Evolutionary conservation across 2,113 vertebrate genomes (phyloP), one percentile per base, ranked within the genome.

Genomic region (Talpa occidentalis): DNA sequence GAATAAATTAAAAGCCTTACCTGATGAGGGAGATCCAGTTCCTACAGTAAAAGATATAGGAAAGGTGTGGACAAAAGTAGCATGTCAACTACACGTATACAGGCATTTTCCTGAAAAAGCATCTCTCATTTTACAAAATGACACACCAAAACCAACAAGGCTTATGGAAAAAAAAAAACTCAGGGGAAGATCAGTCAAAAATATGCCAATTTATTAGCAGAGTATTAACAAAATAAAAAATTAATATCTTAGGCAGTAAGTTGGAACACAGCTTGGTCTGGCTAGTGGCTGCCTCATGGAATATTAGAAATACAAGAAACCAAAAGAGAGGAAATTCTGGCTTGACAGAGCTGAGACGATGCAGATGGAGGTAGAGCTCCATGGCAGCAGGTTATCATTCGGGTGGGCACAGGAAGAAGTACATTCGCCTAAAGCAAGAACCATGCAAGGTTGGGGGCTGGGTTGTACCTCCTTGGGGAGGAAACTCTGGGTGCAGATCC

Each of bases 261-360:
- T 60, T 37, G 22, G 49, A 95, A 95, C n/a, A 69, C 49, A 66
- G 32, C 47, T 88, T 90, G 30, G 10, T 84, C 30, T 84, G 59
- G 76, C 40, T 80, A 78, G 52, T 92, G 26, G 37, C 40, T 62
- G 47, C 37, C 28, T 78, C 37, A 37, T 30, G 32, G 24, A 40
- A 89, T 89, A 91, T 49, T 83, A 94, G 91, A 93, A 90, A 83
- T 79, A 5, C 42, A 92, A 92, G 60, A 93, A 88, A 66, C n/a
- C 54, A 91, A 42, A 6, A 92, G 37, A 96, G 42, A 35, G 24
- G 42, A 93, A 95, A 94, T 66, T 92, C 49, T 74, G 52, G 21
- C 37, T 59, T 42, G 1, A 82, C 40, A 88, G 26, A 74, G 40
- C 62, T 92, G 64, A 88, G 35, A 49, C 8, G 14, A 49, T n/a